Conservation (phyloP, 2,888 invertebrate species). For the Stenolophus ochropezus region DNA sequence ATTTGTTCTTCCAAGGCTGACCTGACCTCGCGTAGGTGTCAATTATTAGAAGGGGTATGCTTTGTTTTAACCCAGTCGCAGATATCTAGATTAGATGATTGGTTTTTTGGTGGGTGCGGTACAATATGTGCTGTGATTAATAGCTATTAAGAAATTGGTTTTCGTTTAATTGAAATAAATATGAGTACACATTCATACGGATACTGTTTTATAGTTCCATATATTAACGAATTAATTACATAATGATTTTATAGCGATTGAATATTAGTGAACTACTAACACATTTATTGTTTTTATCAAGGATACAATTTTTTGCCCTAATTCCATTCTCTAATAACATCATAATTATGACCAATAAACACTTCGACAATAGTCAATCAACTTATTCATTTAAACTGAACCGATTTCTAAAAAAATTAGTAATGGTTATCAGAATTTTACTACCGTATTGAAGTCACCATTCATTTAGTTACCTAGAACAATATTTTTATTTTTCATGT, state of each 20-base stretch:
- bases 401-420: too few relatives aligned
- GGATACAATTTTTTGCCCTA: background rate
- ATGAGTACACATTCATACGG: background rate
- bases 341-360: background rate
- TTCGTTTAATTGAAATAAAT: background rate
- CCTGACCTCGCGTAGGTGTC: constrained; percentile 5
- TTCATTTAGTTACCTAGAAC: too few relatives aligned
- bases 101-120: background rate
- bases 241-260: background rate
- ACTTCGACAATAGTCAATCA: background rate
- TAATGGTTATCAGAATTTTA: too few relatives aligned
- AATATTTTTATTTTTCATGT: too few relatives aligned
- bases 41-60: constrained; percentile 27
- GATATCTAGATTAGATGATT: constrained; percentile 10
- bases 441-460: too few relatives aligned
- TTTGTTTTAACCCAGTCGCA: constrained; percentile 15
- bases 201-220: background rate
- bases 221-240: constrained; percentile 1
- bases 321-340: background rate
- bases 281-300: background rate
- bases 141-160: background rate
- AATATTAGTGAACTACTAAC: background rate
- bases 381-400: too few relatives aligned
- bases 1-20: constrained; percentile 11
- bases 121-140: background rate